Base-by-base conservation (phyloP, 1,140 invertebrate species). In the Aphelenchoides fujianensis region DNA sequence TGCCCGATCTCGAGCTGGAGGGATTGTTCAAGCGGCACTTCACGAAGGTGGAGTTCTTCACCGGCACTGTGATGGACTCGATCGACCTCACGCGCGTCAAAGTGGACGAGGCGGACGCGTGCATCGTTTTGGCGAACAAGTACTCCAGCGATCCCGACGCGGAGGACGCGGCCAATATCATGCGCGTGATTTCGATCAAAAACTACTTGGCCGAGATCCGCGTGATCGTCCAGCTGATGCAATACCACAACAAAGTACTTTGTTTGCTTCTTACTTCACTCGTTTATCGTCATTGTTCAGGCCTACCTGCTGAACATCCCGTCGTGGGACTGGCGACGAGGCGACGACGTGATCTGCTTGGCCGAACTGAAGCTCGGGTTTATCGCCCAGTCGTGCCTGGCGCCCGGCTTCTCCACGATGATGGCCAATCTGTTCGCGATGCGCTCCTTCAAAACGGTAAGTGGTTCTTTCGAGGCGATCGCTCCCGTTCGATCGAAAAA, bases 391-490 rank as follows among this genome's bases (percentile, higher is more conserved):
- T 88, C 86, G 57, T 89, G 88, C 83, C 75, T 89, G 67, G 96
- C 96, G 23, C 96, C 95, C 16, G 97, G 97, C 57, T 99, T 99
- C 87, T n/a, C n/a, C 68, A 99, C 97, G 31, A 95, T 99, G 91
- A 98, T 99, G 95, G 97, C 97, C 19, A 99, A 99, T 86, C 88
- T 99, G 62, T 99, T 99, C 87, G 97, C 96, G 53, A 99, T 99
- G 96, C 89, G 96, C 83, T 98, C 95, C 63, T 98, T 97, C 85
- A 98, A 98, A 90, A 95, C 94, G 88, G 95, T 97, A 90, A 92
- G 92, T 90, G 70, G n/a, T 74, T 41, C 35, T 3, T 48, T 9
- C 23, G 59, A 71, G 2, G 67, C 59, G n/a, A n/a, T n/a, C n/a
- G n/a, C n/a, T 7, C 3, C 7, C 31, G 59, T 69, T 68, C 36